Conservation (phyloP, 2,888 invertebrate genomes). For the Bimastos eiseni region DNA sequence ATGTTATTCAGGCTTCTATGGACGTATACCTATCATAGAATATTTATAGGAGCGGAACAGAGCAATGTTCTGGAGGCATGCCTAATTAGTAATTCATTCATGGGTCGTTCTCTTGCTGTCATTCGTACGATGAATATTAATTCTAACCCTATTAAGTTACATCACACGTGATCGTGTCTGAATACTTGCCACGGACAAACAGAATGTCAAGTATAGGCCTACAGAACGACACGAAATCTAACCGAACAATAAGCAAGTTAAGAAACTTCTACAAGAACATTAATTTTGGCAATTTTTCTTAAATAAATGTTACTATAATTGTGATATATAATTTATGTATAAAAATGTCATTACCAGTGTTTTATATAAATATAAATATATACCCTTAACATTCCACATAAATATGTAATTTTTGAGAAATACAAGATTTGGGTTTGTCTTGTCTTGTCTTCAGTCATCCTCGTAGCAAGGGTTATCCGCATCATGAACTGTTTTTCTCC, state of each 20-base stretch:
- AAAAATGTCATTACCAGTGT: no score
- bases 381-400: no score
- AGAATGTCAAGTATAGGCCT: background rate
- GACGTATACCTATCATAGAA: background rate
- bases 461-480: no score
- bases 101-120: background rate
- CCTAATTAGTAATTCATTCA: background rate
- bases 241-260: background rate
- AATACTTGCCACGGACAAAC: no score
- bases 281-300: no score
- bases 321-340: no score
- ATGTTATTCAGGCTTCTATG: background rate
- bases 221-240: background rate
- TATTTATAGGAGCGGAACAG: background rate
- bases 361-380: no score
- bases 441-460: no score
- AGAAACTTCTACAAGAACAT: background rate
- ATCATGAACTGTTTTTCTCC: no score
- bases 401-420: no score
- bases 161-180: background rate
- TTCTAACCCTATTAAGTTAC: background rate
- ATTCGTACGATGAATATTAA: background rate
- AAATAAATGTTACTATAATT: no score
- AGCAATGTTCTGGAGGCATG: background rate
- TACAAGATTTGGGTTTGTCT: no score